A percentile compares a stretch with the other conserved stretches of the same genome.
Conservation (phyloP, 2,888 invertebrate species). For the Platycheirus albimanus region DNA sequence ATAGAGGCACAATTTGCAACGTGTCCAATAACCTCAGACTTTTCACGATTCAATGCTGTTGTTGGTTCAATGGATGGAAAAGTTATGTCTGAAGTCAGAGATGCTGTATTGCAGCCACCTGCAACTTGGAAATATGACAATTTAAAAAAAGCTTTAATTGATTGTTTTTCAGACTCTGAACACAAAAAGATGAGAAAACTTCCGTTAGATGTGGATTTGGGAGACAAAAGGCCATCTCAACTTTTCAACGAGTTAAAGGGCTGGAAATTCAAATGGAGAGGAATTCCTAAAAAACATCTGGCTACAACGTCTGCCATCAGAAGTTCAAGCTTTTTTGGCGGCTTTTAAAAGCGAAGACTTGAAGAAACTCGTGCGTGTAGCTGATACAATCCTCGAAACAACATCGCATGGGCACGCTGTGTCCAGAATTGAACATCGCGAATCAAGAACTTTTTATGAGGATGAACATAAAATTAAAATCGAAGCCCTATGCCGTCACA, state of each 20-base stretch:
- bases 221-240: slow-evolving; percentile 45
- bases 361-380: slow-evolving; percentile 40
- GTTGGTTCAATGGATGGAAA: slow-evolving; percentile 58
- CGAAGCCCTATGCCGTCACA: slow-evolving; percentile 15
- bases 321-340: slow-evolving; percentile 40
- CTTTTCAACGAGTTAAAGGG: slow-evolving; percentile 41
- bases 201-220: slow-evolving; percentile 40
- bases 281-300: slow-evolving; percentile 48
- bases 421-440: slow-evolving; percentile 20
- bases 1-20: slow-evolving; percentile 75
- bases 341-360: slow-evolving; percentile 37
- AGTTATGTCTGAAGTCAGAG: slow-evolving; percentile 50
- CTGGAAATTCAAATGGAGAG: slow-evolving; percentile 27
- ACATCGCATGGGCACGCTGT: not conserved
- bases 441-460: not conserved
- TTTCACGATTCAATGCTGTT: slow-evolving; percentile 71
- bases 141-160: slow-evolving; percentile 38
- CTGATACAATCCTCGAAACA: slow-evolving; percentile 53
- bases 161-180: slow-evolving; percentile 44
- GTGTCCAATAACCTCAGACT: slow-evolving; percentile 66
- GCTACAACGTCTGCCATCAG: slow-evolving; percentile 42
- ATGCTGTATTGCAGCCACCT: slow-evolving; percentile 58
- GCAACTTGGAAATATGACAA: slow-evolving; percentile 36
- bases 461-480: slow-evolving; percentile 1
- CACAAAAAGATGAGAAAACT: slow-evolving; percentile 45